These are phyloP conservation scores for Gasteruption jaculator DNA, from an alignment of 2,888 invertebrate genomes.

Conservation along the genomic window DNA sequence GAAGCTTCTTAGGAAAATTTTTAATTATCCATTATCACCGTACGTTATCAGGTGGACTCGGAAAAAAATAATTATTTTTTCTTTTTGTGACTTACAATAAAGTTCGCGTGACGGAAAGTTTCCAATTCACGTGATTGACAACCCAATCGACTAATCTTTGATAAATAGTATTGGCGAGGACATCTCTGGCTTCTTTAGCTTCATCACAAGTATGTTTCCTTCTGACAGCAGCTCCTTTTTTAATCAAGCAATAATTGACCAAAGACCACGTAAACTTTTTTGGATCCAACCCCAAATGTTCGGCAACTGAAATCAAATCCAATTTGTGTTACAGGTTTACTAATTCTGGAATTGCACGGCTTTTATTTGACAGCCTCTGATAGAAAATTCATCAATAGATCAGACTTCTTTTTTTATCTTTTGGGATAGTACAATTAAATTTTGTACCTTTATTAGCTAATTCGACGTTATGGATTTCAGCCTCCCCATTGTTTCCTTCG, in stretches of 20 bases:
- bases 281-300: constrained; percentile 71
- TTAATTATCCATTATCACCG: not conserved
- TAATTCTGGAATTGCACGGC: too few relatives aligned
- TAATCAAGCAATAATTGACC: constrained; percentile 79
- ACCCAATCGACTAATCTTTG: constrained; percentile 85
- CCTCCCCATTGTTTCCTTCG: constrained; percentile 61
- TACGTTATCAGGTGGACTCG: not conserved
- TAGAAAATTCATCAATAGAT: constrained; percentile 1
- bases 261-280: constrained; percentile 82
- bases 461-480: constrained; percentile 72
- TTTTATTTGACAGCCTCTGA: too few relatives aligned
- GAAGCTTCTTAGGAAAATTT: constrained; percentile 7
- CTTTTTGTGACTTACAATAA: constrained; percentile 76
- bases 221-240: constrained; percentile 66
- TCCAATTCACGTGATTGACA: constrained; percentile 78
- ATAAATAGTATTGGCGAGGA: constrained; percentile 80
- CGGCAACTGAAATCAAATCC: constrained; percentile 57
- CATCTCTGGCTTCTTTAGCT: constrained; percentile 79
- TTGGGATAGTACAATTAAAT: too few relatives aligned
- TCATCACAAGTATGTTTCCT: constrained; percentile 71
- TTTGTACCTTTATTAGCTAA: constrained; percentile 58
- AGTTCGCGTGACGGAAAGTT: constrained; percentile 76
- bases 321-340: too few relatives aligned
- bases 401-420: not conserved
- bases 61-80: not conserved